phyloP scores from a whole-genome alignment of 2,113 vertebrate genomes.

The Caretta caretta region DNA sequence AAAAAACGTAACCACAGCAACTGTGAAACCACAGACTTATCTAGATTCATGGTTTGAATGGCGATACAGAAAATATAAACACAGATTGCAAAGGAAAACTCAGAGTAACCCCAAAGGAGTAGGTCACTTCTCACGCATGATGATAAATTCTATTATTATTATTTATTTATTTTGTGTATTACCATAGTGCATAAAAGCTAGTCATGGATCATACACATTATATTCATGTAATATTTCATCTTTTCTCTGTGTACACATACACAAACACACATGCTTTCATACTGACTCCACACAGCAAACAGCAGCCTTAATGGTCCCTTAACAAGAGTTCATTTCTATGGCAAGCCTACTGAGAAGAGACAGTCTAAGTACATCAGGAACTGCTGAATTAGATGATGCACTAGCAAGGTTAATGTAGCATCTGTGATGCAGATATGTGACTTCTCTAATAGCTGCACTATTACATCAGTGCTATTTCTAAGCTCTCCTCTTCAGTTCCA shows the following conservation, averaged over 20 bases:
- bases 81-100: neutral
- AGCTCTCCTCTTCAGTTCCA: slow-evolving; percentile 56
- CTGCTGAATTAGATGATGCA: slow-evolving; percentile 49
- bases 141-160: neutral
- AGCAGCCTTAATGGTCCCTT: neutral
- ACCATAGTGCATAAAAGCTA: neutral
- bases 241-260: neutral
- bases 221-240: neutral
- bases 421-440: slow-evolving; percentile 65
- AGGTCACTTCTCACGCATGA: neutral
- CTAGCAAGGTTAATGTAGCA: slow-evolving; percentile 66
- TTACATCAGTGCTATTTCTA: slow-evolving; percentile 66
- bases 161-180: neutral
- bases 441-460: slow-evolving; percentile 59
- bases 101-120: neutral
- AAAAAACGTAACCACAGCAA: neutral
- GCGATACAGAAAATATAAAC: rapidly evolving
- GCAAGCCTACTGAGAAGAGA: slow-evolving; percentile 53
- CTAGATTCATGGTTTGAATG: neutral
- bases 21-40: neutral
- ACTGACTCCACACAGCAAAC: neutral
- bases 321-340: slow-evolving; percentile 51
- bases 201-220: neutral
- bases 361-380: slow-evolving; percentile 62
- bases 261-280: neutral